Percentiles rank a stretch among this genome's conserved stretches.
These are phyloP conservation scores for Eucera pruinosa DNA, from an alignment of 2,888 invertebrate genomes.

Conservation along the genomic window DNA sequence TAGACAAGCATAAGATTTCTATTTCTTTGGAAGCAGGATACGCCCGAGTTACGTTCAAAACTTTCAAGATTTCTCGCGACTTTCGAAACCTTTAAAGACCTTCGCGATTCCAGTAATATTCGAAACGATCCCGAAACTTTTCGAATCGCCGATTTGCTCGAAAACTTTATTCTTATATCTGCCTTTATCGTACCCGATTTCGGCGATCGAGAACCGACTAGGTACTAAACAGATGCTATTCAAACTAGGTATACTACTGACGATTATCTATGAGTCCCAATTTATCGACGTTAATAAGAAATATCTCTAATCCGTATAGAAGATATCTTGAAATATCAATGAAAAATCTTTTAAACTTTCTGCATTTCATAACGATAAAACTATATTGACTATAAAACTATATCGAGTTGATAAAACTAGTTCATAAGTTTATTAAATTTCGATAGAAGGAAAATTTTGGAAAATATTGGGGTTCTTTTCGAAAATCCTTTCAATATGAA, in stretches of 20 bases:
- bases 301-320: background rate
- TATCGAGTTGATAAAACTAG: no score
- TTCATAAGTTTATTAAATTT: no score
- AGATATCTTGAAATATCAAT: no score
- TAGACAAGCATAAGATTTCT: conserved; percentile 44
- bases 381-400: no score
- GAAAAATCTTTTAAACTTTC: no score
- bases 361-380: no score
- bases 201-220: conserved; percentile 4
- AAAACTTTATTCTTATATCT: conserved; percentile 38
- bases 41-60: conserved; percentile 38
- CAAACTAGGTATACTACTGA: background rate
- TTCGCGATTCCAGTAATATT: conserved; percentile 41
- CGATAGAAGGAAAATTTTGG: no score
- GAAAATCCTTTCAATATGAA: no score
- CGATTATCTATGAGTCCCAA: background rate
- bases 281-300: background rate
- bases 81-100: conserved; percentile 48
- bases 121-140: conserved; percentile 39
- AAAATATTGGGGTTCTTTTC: no score
- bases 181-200: conserved; percentile 32
- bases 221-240: conserved; percentile 17
- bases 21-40: conserved; percentile 27
- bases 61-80: conserved; percentile 49
- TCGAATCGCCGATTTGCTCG: conserved; percentile 38